Evolutionary conservation across 2,888 invertebrate species (phyloP).

Genomic region (Habroteleia sp.): DNA sequence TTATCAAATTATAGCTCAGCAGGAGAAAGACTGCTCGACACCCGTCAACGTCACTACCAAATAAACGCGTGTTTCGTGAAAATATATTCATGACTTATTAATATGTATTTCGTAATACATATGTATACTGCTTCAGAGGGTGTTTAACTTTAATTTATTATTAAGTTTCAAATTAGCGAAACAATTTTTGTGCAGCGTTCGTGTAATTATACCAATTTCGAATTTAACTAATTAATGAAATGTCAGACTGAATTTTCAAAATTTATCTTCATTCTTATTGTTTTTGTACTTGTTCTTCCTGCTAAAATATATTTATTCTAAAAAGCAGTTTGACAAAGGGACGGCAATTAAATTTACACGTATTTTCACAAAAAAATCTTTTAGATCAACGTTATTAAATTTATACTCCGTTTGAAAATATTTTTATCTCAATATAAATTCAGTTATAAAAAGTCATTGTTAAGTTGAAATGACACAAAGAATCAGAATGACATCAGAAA

Average conservation of each 20-base stretch:
- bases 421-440: too few relatives aligned
- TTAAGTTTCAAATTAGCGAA: slow-evolving; percentile 57
- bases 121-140: slow-evolving; percentile 44
- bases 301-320: too few relatives aligned
- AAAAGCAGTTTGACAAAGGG: too few relatives aligned
- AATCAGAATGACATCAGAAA: slow-evolving; percentile 17
- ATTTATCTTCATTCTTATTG: neutral
- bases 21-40: slow-evolving; percentile 80
- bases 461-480: slow-evolving; percentile 43
- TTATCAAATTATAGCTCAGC: slow-evolving; percentile 79
- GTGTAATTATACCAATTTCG: slow-evolving; percentile 60
- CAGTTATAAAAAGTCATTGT: too few relatives aligned
- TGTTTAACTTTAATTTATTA: slow-evolving; percentile 56
- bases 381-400: too few relatives aligned
- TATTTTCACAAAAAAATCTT: too few relatives aligned
- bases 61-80: slow-evolving; percentile 57
- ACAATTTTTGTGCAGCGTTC: slow-evolving; percentile 45
- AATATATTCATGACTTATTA: slow-evolving; percentile 64
- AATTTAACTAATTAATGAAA: slow-evolving; percentile 57
- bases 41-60: slow-evolving; percentile 81
- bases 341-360: too few relatives aligned
- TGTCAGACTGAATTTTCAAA: slow-evolving; percentile 44
- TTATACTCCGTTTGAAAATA: too few relatives aligned
- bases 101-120: slow-evolving; percentile 62
- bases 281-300: neutral